A percentile compares a stretch with the other conserved stretches of the same genome.
Conservation (phyloP, 2,113 vertebrate species). For the Colinus virginianus region DNA sequence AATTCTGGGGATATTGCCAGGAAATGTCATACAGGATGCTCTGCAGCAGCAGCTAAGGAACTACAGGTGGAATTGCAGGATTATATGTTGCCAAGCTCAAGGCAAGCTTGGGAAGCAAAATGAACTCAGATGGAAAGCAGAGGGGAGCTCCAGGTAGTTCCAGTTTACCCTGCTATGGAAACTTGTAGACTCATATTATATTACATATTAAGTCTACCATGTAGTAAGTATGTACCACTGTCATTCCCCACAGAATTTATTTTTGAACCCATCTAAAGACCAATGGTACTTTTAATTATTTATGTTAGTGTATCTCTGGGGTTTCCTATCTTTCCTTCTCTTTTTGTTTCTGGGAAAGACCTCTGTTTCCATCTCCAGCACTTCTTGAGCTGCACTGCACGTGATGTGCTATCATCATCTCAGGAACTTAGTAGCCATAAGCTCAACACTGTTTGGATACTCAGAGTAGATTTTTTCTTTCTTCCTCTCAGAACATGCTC, state of each 20-base stretch:
- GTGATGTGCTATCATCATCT: neutral
- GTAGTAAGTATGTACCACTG: neutral
- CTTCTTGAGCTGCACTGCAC: neutral
- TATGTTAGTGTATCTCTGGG: neutral
- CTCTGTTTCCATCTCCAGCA: neutral
- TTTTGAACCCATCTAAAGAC: neutral
- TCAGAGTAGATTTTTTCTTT: neutral
- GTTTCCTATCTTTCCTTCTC: neutral
- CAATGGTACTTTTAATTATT: neutral
- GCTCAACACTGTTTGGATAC: neutral
- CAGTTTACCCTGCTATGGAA: neutral
- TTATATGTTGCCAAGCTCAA: constrained; percentile 5
- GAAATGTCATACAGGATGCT: constrained; percentile 33
- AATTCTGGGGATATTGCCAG: constrained; percentile 62
- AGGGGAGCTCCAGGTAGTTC: neutral
- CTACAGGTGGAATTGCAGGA: constrained; percentile 47
- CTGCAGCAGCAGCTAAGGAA: constrained; percentile 27
- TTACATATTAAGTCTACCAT: neutral
- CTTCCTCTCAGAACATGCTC: neutral
- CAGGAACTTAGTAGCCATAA: neutral
- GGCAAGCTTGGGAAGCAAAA: neutral
- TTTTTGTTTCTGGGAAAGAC: neutral
- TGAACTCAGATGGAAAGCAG: neutral
- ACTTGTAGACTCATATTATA: neutral
- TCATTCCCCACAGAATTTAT: neutral